Percentiles rank a stretch among this genome's conserved stretches.
Conservation (phyloP, 2,797 vertebrate genomes). For the Cercopithecus neglectus region DNA sequence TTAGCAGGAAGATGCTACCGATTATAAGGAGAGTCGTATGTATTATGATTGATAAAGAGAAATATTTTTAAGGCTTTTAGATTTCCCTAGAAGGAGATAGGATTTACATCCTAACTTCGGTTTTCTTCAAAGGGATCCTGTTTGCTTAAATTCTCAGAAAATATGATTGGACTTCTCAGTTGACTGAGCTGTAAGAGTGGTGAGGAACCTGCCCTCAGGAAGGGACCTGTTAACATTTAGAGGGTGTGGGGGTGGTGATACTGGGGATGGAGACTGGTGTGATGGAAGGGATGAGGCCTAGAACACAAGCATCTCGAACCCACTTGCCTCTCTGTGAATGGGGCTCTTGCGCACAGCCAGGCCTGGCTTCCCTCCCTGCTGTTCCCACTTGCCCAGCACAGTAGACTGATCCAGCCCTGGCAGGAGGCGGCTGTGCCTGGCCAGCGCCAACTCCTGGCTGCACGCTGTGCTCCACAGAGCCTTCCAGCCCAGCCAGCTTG, state of each 20-base stretch:
- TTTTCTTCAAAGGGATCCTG: slow-evolving; percentile 24
- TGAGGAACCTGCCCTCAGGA: neutral
- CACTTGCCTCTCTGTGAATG: slow-evolving; percentile 11
- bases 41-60: neutral
- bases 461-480: neutral
- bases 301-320: neutral
- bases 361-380: neutral
- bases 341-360: neutral
- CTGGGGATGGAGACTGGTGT: neutral
- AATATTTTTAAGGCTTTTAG: slow-evolving; percentile 1
- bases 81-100: neutral
- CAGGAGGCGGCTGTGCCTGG: neutral
- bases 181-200: neutral
- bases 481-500: slow-evolving; percentile 13
- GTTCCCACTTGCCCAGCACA: neutral
- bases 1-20: neutral
- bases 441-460: neutral
- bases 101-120: neutral
- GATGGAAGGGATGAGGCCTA: neutral
- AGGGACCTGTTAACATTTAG: neutral
- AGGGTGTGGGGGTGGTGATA: neutral
- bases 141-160: slow-evolving; percentile 54
- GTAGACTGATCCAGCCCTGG: neutral
- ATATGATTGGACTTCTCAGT: neutral
- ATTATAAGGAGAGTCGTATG: neutral